phyloP scores from a whole-genome alignment of 2,888 invertebrate species.

The Syrphus vitripennis region DNA sequence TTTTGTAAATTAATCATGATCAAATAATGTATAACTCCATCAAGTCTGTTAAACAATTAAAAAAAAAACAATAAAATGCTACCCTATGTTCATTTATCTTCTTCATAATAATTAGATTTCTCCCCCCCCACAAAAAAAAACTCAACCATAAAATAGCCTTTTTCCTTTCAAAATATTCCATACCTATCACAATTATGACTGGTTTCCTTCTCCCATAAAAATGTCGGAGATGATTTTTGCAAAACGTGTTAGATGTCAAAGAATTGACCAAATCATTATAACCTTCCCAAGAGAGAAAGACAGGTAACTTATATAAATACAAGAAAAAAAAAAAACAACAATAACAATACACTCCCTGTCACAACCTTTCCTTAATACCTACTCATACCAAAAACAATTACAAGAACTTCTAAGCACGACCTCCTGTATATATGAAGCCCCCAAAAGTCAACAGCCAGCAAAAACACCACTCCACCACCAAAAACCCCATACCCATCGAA shows the following conservation, averaged over 20 bases:
- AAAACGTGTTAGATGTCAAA: constrained; percentile 23
- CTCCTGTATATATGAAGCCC: neutral
- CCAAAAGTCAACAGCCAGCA: constrained; percentile 21
- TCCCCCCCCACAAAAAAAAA: neutral
- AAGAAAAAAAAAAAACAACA: neutral
- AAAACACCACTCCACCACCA: constrained; percentile 13
- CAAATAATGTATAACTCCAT: neutral
- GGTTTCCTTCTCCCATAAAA: constrained; percentile 7
- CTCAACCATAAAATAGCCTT: neutral
- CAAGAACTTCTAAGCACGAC: constrained; percentile 48
- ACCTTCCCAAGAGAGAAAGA: constrained; percentile 34
- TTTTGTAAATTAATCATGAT: neutral
- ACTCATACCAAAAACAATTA: constrained; percentile 59
- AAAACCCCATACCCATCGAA: constrained; percentile 5
- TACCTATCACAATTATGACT: constrained; percentile 9
- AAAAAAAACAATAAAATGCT: neutral
- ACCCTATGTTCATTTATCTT: neutral
- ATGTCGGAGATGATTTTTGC: constrained; percentile 15
- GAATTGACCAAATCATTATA: constrained; percentile 56
- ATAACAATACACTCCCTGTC: neutral
- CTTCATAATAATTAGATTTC: neutral
- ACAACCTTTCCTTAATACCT: neutral
- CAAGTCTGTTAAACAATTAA: neutral
- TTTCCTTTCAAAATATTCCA: neutral
- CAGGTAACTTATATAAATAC: constrained; percentile 29